phyloP scores from a whole-genome alignment of 2,888 invertebrate genomes.

The Acrobasis suavella region DNA sequence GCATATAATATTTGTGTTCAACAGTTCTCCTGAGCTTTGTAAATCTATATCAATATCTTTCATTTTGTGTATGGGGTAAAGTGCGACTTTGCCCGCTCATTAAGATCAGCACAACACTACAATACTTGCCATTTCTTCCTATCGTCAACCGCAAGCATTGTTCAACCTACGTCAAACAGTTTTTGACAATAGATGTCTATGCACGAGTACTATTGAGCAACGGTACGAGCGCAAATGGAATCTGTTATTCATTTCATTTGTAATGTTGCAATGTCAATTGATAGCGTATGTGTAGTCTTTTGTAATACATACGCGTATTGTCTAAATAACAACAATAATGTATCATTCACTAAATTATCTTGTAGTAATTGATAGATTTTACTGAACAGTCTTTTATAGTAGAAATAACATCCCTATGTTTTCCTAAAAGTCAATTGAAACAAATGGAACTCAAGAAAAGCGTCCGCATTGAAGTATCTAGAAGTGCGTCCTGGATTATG shows the following conservation, averaged over 20 bases:
- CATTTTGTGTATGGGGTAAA: slow-evolving; percentile 29
- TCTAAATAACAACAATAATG: background rate
- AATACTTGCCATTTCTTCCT: slow-evolving; percentile 50
- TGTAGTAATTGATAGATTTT: background rate
- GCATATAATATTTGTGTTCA: background rate
- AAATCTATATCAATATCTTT: slow-evolving; percentile 30
- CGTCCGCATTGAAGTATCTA: too few species aligned
- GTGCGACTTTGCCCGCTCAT: slow-evolving; percentile 29
- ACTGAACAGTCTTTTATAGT: too few species aligned
- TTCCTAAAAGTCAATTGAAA: too few species aligned
- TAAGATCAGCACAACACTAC: slow-evolving; percentile 32
- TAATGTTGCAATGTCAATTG: slow-evolving; percentile 27
- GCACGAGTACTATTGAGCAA: slow-evolving; percentile 33
- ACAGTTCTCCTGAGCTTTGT: background rate
- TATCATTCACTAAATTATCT: too few species aligned
- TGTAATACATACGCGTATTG: slow-evolving; percentile 9
- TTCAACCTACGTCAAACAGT: slow-evolving; percentile 45
- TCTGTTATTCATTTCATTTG: slow-evolving; percentile 26
- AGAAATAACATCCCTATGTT: too few species aligned
- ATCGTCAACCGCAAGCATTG: slow-evolving; percentile 44
- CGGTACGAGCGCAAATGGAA: slow-evolving; percentile 29
- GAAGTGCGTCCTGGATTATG: too few species aligned
- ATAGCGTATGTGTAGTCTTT: slow-evolving; percentile 8
- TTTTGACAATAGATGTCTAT: slow-evolving; percentile 33
- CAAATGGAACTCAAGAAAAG: too few species aligned